Base-by-base conservation (phyloP, 2,888 invertebrate species). In the Philaethria dido region DNA sequence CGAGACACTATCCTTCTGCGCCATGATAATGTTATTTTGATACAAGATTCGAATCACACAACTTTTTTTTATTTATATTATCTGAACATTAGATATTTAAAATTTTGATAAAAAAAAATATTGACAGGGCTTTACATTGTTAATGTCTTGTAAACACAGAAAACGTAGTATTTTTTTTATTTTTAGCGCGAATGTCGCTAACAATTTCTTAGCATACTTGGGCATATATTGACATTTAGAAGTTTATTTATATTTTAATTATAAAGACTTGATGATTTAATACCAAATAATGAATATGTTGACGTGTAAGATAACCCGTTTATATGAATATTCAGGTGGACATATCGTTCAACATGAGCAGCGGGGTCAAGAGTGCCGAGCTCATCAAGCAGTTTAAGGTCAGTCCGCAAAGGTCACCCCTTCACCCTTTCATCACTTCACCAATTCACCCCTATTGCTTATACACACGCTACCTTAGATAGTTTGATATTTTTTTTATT, bases 311-410 rank as follows among this genome's bases (percentile, higher is more conserved):
- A n/a, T 63, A 63, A 54, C 25, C 55, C n/a, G 42, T 57, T 20
- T 44, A 5, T 36, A 36, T 63, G 33, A 70, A 68, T 45, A 29
- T 72, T 65, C 88, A 92, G 92, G 92, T 98, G 80, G 99, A 99
- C 93, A 99, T 99, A 86, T 99, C 99, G 80, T 99, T 99, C 94
- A 99, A 99, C 92, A 99, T 99, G 97, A 97, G 96, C 87, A 99
- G 98, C 89, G 99, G 99, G 69, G 98, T 99, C 52, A 97, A 97
- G 92, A 99, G 99, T 77, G 99, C 99, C 11, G 97, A 98, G 89
- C 95, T 99, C 73, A 99, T 99, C 77, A 98, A 97, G 89, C 95
- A 96, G 78, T 99, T 96, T 85, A 97, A 98, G 87, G 92, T 92
- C 57, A 57, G 57, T 57, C 18, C 11, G 57, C 42, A 22, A 42